These are phyloP conservation scores for Acleris literana DNA, from an alignment of 2,888 invertebrate genomes.

Conservation along the genomic window DNA sequence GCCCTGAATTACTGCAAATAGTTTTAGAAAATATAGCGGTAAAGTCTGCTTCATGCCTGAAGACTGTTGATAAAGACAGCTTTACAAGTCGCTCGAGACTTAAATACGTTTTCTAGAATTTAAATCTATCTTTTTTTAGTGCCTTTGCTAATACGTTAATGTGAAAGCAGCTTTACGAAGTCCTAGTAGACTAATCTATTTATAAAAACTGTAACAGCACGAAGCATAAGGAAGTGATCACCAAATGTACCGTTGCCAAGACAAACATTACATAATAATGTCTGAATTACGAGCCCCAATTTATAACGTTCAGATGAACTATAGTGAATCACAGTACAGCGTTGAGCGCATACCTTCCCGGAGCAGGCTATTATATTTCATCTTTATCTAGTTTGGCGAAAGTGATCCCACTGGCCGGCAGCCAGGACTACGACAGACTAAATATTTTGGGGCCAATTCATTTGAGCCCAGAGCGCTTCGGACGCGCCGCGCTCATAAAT, in stretches of 20 bases:
- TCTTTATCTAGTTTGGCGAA: conserved; percentile 68
- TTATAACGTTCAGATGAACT: conserved; percentile 14
- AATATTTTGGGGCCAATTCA: conserved; percentile 78
- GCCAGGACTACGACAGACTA: conserved; percentile 76
- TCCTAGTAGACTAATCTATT: neutral
- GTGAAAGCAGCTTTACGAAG: too few species aligned
- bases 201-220: conserved; percentile 5
- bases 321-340: conserved; percentile 56
- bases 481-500: conserved; percentile 63
- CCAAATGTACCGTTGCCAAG: conserved; percentile 17
- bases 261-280: conserved; percentile 31
- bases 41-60: conserved; percentile 16
- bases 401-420: conserved; percentile 75
- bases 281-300: conserved; percentile 22
- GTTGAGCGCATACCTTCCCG: conserved; percentile 40
- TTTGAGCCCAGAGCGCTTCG: conserved; percentile 60
- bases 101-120: neutral
- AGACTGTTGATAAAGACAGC: conserved; percentile 26
- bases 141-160: too few species aligned
- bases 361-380: conserved; percentile 67
- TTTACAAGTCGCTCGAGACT: conserved; percentile 19
- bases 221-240: conserved; percentile 12
- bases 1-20: conserved; percentile 59
- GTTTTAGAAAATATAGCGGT: conserved; percentile 44
- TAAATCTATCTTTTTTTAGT: too few species aligned